phyloP scores from a whole-genome alignment of 2,797 vertebrate species.

The Telmatherina bonti region DNA sequence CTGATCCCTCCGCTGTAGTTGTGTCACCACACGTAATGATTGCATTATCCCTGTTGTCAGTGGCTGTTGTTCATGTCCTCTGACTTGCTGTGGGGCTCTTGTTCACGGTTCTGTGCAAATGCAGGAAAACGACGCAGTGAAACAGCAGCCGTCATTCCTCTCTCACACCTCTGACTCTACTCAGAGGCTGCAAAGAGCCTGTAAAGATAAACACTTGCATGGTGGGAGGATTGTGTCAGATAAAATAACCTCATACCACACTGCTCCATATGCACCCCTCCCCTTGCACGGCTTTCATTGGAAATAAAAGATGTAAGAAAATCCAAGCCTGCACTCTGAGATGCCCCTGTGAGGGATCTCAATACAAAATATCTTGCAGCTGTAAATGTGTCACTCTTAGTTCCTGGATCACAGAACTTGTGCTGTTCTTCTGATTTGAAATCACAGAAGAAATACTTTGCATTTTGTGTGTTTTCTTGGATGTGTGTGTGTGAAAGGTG shows the following conservation, averaged over 20 bases:
- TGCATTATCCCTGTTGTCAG: constrained; percentile 50
- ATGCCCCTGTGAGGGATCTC: constrained; percentile 37
- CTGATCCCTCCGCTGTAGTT: constrained; percentile 51
- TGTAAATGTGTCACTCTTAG: constrained; percentile 37
- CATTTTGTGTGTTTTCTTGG: constrained; percentile 29
- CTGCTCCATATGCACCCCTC: neutral
- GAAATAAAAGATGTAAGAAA: constrained; percentile 50
- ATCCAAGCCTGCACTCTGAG: constrained; percentile 35
- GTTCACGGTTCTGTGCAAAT: constrained; percentile 50
- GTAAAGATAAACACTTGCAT: constrained; percentile 53
- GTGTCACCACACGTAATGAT: constrained; percentile 58
- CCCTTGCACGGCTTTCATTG: constrained; percentile 26
- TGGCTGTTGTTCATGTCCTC: constrained; percentile 51
- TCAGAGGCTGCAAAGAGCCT: constrained; percentile 54
- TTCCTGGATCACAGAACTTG: constrained; percentile 39
- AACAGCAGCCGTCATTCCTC: constrained; percentile 35
- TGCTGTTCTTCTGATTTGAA: constrained; percentile 34
- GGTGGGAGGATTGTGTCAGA: constrained; percentile 36
- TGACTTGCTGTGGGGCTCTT: constrained; percentile 30
- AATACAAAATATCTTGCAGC: constrained; percentile 16
- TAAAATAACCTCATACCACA: constrained; percentile 30
- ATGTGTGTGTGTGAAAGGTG: constrained; percentile 18
- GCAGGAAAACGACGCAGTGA: constrained; percentile 27
- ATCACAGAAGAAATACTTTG: constrained; percentile 28
- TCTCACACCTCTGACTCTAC: constrained; percentile 45